phyloP scores from a whole-genome alignment of 2,113 vertebrate genomes.

The Philantomba maxwellii region DNA sequence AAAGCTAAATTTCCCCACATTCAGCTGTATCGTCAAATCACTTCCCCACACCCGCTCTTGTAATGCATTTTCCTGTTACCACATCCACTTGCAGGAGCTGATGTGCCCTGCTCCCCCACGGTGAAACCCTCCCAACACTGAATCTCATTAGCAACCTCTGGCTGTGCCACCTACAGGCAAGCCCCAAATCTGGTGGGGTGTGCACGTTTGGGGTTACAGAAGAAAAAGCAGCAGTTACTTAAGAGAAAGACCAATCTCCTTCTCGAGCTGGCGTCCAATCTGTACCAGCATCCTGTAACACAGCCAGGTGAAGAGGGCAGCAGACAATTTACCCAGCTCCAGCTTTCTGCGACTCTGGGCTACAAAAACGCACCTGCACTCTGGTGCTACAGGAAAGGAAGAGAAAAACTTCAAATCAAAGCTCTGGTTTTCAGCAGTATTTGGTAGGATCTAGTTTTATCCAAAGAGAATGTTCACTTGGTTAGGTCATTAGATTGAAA shows the following conservation, averaged over 20 bases:
- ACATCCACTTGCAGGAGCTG: slow-evolving; percentile 42
- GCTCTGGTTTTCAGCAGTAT: slow-evolving; percentile 32
- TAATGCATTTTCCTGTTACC: slow-evolving; percentile 67
- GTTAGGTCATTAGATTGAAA: slow-evolving; percentile 54
- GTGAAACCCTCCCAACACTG: neutral
- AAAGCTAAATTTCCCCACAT: slow-evolving; percentile 73
- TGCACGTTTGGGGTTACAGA: neutral
- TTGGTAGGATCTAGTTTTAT: slow-evolving; percentile 25
- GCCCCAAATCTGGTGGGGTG: neutral
- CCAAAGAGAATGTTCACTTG: slow-evolving; percentile 51
- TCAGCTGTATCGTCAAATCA: slow-evolving; percentile 68
- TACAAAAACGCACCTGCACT: neutral
- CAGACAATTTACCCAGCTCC: neutral
- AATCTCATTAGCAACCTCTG: slow-evolving; percentile 15
- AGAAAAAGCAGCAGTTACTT: neutral
- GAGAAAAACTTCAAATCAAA: slow-evolving; percentile 24
- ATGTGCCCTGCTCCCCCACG: slow-evolving; percentile 7
- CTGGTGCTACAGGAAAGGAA: neutral
- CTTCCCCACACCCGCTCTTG: slow-evolving; percentile 65
- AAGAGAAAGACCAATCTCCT: neutral
- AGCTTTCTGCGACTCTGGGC: neutral
- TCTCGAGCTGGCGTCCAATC: neutral
- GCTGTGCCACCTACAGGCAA: neutral
- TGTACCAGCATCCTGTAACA: neutral
- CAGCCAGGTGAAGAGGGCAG: neutral